phyloP scores from a whole-genome alignment of 2,888 invertebrate species.

The Philonicus albiceps region DNA sequence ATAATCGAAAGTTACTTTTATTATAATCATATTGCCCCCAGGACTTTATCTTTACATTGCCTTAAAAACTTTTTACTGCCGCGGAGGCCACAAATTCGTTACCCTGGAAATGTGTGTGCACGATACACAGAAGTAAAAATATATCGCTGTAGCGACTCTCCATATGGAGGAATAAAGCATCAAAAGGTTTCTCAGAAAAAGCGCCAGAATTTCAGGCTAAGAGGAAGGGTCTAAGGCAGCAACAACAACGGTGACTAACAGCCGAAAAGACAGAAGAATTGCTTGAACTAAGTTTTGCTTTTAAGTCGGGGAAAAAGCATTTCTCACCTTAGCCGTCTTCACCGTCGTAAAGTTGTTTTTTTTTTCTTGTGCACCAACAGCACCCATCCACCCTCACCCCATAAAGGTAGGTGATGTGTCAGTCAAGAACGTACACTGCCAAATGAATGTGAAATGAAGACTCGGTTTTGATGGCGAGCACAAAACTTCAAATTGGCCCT shows the following conservation, averaged over 20 bases:
- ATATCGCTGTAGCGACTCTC: not conserved
- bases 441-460: not conserved
- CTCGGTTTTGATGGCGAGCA: not conserved
- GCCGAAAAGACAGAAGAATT: constrained; percentile 8
- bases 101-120: not conserved
- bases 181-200: not conserved
- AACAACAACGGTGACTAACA: not conserved
- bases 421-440: not conserved
- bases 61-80: not conserved
- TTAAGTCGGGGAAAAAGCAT: constrained; percentile 12
- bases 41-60: not conserved
- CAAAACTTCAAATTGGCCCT: not conserved
- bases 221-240: not conserved
- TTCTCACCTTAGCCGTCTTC: not conserved
- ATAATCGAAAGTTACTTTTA: not conserved
- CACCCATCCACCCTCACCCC: not conserved
- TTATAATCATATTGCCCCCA: not conserved
- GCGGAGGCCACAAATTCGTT: not conserved
- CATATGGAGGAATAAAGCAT: not conserved
- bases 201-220: not conserved
- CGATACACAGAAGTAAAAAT: not conserved
- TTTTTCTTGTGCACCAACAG: not conserved
- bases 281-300: constrained; percentile 16
- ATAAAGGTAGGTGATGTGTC: not conserved
- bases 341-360: not conserved